phyloP scores from a whole-genome alignment of 2,888 invertebrate genomes.

The Drosophila atroscutellata region DNA sequence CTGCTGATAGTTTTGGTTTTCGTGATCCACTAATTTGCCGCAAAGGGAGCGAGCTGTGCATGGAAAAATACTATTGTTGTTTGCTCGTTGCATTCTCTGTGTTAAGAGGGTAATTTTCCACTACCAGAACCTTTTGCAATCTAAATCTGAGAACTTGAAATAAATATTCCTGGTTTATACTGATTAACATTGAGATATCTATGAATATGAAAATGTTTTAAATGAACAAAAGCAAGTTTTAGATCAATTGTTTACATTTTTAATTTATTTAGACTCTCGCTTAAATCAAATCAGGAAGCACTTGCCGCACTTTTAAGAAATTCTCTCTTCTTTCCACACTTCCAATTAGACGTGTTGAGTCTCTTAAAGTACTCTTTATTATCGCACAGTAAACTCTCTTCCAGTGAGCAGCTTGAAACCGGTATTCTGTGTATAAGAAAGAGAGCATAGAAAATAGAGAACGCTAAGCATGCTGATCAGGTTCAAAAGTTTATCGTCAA shows the following conservation, averaged over 20 bases:
- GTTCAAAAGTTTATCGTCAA: constrained; percentile 65
- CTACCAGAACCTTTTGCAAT: neutral
- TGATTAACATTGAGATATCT: neutral
- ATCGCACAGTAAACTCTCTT: constrained; percentile 4
- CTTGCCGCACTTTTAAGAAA: neutral
- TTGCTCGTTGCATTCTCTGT: constrained; percentile 10
- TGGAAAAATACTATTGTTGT: neutral
- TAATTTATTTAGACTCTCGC: neutral
- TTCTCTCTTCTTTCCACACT: neutral
- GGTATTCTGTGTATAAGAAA: constrained; percentile 13
- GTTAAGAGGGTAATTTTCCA: constrained; percentile 20
- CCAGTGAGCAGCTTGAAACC: constrained; percentile 12
- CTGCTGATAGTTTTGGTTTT: neutral
- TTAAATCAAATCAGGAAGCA: neutral
- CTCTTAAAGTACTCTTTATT: constrained; percentile 5
- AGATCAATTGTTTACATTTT: neutral
- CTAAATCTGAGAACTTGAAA: neutral
- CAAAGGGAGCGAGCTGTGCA: neutral
- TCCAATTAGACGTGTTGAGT: neutral
- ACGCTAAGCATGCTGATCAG: constrained; percentile 57
- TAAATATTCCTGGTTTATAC: neutral
- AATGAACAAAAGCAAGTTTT: neutral
- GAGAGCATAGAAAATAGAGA: neutral
- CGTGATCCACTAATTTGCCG: constrained; percentile 2
- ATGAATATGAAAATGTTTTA: no score